Conservation (phyloP, 2,888 invertebrate species). For the Agrenia bidenticulata region DNA sequence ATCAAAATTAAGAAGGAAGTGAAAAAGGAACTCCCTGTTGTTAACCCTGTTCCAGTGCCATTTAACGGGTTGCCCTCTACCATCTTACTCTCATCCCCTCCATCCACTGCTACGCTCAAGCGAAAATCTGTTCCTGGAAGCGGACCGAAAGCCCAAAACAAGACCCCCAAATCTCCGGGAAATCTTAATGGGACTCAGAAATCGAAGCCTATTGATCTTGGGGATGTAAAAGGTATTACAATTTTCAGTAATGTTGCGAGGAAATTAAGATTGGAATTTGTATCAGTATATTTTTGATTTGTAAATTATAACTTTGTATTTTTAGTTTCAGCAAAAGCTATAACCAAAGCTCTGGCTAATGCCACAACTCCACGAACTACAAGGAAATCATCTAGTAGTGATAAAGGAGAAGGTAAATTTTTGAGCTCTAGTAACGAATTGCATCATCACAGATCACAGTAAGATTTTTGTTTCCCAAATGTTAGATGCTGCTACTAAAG, state of each 20-base stretch:
- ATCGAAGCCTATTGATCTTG: conserved; percentile 36
- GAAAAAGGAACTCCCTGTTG: conserved; percentile 13
- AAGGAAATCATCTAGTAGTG: conserved; percentile 37
- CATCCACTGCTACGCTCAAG: background rate
- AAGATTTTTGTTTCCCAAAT: background rate
- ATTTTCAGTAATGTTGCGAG: too few species aligned
- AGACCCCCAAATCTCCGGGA: conserved; percentile 11
- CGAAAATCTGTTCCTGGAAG: conserved; percentile 15
- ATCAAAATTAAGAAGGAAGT: background rate
- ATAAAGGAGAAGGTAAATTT: conserved; percentile 13
- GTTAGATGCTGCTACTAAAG: conserved; percentile 5
- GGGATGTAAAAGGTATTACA: conserved; percentile 17
- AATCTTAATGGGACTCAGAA: conserved; percentile 23
- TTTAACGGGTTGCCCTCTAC: conserved; percentile 35
- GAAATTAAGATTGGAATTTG: too few species aligned
- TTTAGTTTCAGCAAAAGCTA: conserved; percentile 6
- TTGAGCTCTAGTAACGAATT: too few species aligned
- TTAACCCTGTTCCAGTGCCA: conserved; percentile 18
- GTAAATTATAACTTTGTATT: background rate
- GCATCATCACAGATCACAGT: too few species aligned
- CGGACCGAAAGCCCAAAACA: conserved; percentile 28
- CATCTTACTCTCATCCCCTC: conserved; percentile 20
- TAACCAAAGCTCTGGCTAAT: conserved; percentile 14
- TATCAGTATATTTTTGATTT: conserved; percentile 1
- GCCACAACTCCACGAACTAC: conserved; percentile 40